These are phyloP conservation scores for Opisthocomus hoazin DNA, from an alignment of 2,113 vertebrate genomes.

Conservation along the genomic window DNA sequence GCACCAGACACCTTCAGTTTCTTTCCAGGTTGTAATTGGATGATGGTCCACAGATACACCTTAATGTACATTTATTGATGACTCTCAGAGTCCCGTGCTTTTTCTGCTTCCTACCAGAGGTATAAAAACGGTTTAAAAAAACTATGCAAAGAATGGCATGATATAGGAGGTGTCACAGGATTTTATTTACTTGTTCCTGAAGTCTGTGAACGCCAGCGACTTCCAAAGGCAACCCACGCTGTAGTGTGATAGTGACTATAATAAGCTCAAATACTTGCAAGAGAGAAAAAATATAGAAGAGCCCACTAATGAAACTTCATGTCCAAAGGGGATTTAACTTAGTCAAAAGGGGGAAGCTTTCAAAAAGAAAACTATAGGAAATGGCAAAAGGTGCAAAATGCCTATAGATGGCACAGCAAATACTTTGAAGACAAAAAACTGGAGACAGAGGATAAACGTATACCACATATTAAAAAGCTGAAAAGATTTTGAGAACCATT, in stretches of 20 bases:
- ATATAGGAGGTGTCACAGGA: not conserved
- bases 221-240: not conserved
- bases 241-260: not conserved
- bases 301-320: not conserved
- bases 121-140: not conserved
- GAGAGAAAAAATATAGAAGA: not conserved
- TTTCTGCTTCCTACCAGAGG: not conserved
- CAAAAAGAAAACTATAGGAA: not conserved
- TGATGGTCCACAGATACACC: not conserved
- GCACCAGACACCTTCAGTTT: not conserved
- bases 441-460: not conserved
- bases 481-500: not conserved
- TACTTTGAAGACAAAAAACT: not conserved
- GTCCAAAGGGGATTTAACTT: not conserved
- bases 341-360: not conserved
- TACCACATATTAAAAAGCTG: not conserved
- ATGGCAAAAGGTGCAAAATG: not conserved
- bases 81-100: not conserved
- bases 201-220: not conserved
- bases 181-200: not conserved
- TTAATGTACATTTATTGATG: not conserved
- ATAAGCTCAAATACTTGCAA: not conserved
- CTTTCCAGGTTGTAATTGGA: not conserved
- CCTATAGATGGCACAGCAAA: not conserved
- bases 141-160: not conserved